Evolutionary conservation across 2,797 vertebrate genomes (phyloP), one percentile per base, ranked within the genome.

Genomic region (Tokudaia muenninki): DNA sequence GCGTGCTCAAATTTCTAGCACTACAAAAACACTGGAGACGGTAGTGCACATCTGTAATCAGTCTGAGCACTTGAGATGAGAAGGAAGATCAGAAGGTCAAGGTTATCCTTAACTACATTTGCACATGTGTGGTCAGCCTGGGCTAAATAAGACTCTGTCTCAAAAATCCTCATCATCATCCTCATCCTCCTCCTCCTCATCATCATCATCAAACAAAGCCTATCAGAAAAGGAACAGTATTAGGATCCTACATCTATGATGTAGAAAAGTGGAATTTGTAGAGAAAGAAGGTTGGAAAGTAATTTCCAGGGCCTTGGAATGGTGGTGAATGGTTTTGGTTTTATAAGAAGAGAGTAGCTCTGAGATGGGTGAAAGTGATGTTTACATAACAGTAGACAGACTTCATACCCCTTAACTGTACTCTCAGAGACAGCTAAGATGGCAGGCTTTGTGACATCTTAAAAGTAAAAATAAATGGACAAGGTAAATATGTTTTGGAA

Each of bases 361-460:
- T n/a, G 16, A 47, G 70, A 17, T 24, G n/a, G 72, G 29, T 13
- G 5, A 29, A 12, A 11, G 24, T 6, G 2, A 83, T 0, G 0
- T 10, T 12, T 55, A 29, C 34, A 41, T n/a, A 55, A 19, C 34
- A 72, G 13, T n/a, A 17, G 52, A 74, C 37, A 34, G 14, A 0
- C 17, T 75, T 75, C 1, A 1, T 5, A 8, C n/a, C 50, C 47
- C 77, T 22, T 8, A 6, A 55, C 44, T 19, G 11, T 9, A 34
- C 37, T 31, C 17, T 63, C 21, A 21, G 83, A 81, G 74, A 55
- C 59, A 19, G 72, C 9, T 29, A 80, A 37, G 41, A 80, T 0
- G 11, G 21, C 19, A 14, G 31, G 6, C 11, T 89, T 72, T 82
- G 34, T 37, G 34, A 41, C 65, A 47, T 89, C 87, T 79, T 11